Evolutionary conservation across 2,113 vertebrate genomes (phyloP).

Genomic region (Eubucco bourcierii): DNA sequence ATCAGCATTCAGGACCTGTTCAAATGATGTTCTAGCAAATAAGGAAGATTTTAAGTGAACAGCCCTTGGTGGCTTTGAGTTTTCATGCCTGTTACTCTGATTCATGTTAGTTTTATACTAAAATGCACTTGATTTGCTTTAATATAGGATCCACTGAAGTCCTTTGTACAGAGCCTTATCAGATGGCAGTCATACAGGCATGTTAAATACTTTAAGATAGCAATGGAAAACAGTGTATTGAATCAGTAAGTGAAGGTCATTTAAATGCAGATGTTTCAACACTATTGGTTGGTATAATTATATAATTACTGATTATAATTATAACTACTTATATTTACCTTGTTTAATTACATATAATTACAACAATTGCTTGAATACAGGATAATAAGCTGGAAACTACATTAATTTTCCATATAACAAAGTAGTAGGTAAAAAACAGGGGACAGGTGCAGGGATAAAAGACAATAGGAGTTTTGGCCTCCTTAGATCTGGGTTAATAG

Average conservation of each 20-base stretch:
- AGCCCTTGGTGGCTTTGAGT: background rate
- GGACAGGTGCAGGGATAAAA: background rate
- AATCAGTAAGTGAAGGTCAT: background rate
- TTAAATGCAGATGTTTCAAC: conserved; percentile 12
- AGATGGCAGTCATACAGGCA: background rate
- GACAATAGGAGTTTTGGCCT: background rate
- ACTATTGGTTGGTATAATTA: background rate
- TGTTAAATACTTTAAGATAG: background rate
- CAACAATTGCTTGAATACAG: conserved; percentile 14
- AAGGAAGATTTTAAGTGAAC: background rate
- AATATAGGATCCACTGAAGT: background rate
- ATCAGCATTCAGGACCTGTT: background rate
- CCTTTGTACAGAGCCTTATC: background rate
- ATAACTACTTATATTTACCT: conserved; percentile 29
- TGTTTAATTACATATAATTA: conserved; percentile 38
- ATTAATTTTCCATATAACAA: conserved; percentile 15
- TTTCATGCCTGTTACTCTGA: background rate
- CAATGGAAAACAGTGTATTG: background rate
- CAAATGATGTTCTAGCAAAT: background rate
- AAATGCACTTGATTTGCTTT: background rate
- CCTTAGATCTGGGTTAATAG: background rate
- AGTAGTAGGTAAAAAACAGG: background rate
- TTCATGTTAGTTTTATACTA: background rate
- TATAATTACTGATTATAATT: conserved; percentile 37
- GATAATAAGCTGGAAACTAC: background rate